Evolutionary conservation across 2,888 invertebrate species (phyloP).

Genomic region (Cyaniris semiargus): DNA sequence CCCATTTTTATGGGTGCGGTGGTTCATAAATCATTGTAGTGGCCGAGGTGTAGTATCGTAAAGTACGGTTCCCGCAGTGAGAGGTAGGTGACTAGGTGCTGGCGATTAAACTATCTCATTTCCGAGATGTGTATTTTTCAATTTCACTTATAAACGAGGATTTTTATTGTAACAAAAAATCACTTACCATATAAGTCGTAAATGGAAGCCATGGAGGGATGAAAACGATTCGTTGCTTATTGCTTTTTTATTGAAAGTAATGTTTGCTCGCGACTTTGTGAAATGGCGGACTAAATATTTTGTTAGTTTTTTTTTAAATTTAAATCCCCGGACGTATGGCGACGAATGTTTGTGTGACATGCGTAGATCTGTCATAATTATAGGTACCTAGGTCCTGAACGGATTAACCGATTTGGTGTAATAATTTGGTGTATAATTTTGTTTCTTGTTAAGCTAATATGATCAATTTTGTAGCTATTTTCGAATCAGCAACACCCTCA

Average conservation of each 20-base stretch:
- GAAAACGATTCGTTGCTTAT: not conserved
- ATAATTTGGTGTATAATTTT: too few species aligned
- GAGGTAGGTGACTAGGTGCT: constrained; percentile 37
- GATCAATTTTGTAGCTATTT: too few species aligned
- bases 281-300: not conserved
- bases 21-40: constrained; percentile 79
- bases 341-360: too few species aligned
- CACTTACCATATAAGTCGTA: constrained; percentile 8
- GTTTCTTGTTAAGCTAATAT: too few species aligned
- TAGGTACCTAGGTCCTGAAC: too few species aligned
- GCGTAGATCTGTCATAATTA: too few species aligned
- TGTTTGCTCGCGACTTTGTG: not conserved
- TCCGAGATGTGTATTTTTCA: constrained; percentile 34
- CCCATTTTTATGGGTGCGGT: constrained; percentile 75
- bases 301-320: too few species aligned
- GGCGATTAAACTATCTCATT: constrained; percentile 35
- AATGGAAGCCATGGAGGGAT: constrained; percentile 3
- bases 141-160: constrained; percentile 14
- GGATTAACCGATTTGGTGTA: too few species aligned
- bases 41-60: constrained; percentile 68
- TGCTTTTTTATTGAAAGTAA: not conserved
- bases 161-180: constrained; percentile 55
- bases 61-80: constrained; percentile 67
- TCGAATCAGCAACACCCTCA: too few species aligned
- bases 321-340: too few species aligned